phyloP scores from a whole-genome alignment of 1,140 invertebrate species.

The Drosophila ercepeae region DNA sequence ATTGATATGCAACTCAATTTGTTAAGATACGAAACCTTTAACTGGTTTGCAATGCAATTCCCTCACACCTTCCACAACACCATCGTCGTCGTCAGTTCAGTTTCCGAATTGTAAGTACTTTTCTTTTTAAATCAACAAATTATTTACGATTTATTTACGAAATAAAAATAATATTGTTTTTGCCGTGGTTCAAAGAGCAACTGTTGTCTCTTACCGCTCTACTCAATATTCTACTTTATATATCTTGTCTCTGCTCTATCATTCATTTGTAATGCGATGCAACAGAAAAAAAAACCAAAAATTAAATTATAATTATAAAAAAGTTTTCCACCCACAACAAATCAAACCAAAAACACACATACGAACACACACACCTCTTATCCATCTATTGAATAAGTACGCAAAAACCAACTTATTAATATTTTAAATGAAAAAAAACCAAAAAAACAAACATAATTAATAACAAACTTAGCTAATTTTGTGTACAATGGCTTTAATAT shows the following conservation, averaged over 20 bases:
- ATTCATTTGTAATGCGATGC: constrained; percentile 82
- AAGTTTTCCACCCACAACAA: constrained; percentile 60
- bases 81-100: constrained; percentile 74
- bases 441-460: constrained; percentile 63
- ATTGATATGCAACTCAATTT: constrained; percentile 12
- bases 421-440: constrained; percentile 61
- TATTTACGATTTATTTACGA: constrained; percentile 42
- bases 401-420: constrained; percentile 68
- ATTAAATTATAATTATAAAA: constrained; percentile 20
- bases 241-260: constrained; percentile 65
- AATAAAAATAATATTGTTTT: constrained; percentile 41
- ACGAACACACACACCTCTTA: constrained; percentile 59
- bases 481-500: constrained; percentile 81
- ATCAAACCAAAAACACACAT: constrained; percentile 36
- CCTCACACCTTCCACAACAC: constrained; percentile 38
- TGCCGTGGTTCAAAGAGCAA: constrained; percentile 39
- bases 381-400: constrained; percentile 71
- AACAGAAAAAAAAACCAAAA: constrained; percentile 23
- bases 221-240: constrained; percentile 60
- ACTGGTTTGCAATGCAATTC: constrained; percentile 26
- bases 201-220: constrained; percentile 43
- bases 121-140: constrained; percentile 67
- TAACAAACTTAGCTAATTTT: constrained; percentile 80
- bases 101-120: constrained; percentile 83
- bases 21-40: constrained; percentile 16